Conservation (phyloP, 1,140 invertebrate genomes). For the Danaus plexippus region DNA sequence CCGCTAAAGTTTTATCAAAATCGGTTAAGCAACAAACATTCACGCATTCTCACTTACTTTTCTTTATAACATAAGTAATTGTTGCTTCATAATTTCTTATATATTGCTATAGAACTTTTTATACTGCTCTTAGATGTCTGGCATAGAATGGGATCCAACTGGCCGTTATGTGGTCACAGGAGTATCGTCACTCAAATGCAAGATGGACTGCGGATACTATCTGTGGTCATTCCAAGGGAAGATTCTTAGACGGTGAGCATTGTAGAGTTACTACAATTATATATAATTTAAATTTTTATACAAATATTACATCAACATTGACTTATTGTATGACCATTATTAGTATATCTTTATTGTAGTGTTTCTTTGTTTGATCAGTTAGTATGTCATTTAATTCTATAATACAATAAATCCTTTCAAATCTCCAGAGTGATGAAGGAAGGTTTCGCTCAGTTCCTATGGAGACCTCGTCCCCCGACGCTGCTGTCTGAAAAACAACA, state of each 20-base stretch:
- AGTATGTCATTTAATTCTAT: background rate
- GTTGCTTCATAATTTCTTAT: background rate
- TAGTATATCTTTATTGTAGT: background rate
- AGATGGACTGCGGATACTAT: constrained; percentile 97
- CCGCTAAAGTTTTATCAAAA: too few species aligned
- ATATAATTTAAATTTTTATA: background rate
- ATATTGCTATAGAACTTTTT: constrained; percentile 2
- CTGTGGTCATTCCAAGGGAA: constrained; percentile 98
- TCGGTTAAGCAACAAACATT: too few species aligned
- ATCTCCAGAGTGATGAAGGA: constrained; percentile 85
- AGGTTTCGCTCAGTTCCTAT: constrained; percentile 94
- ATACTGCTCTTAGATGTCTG: constrained; percentile 83
- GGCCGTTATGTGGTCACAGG: constrained; percentile 97
- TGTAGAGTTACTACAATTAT: background rate
- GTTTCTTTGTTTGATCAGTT: background rate
- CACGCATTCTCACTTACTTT: too few species aligned
- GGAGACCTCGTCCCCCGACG: constrained; percentile 94
- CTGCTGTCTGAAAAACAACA: constrained; percentile 85
- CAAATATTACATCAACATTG: too few species aligned
- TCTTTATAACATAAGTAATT: constrained; percentile 4
- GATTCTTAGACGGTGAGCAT: constrained; percentile 70
- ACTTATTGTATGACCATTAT: too few species aligned
- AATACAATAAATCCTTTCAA: constrained; percentile 10
- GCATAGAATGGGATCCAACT: constrained; percentile 99
- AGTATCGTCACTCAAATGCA: constrained; percentile 96